Base-by-base conservation (phyloP, 2,888 invertebrate genomes). In the Acrocyrtus sp. region DNA sequence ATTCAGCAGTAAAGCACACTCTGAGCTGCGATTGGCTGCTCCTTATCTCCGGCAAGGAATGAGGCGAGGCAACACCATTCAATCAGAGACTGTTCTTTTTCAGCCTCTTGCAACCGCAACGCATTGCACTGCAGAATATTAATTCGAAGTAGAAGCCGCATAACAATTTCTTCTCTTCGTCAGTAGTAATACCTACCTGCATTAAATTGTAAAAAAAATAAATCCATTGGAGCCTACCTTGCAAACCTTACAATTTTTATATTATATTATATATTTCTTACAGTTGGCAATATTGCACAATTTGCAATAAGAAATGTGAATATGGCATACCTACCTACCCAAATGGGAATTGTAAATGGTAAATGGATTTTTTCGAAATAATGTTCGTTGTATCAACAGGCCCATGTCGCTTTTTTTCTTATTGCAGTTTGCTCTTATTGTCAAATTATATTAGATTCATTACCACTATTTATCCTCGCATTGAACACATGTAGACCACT, bases 1-100 rank as follows among this genome's bases (percentile, higher is more conserved):
- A n/a, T 34, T 34, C 34, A 45, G 17, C 45, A 45, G 45, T 45
- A 45, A 17, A 45, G 19, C 10, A 54, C 34, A n/a, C n/a, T n/a
- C n/a, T n/a, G 34, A 34, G 34, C 34, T 34, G 6, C 54, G 53
- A 72, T 72, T 72, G 72, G 72, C 54, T 60, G 63, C 27, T 66
- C 51, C 24, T 53, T 51, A 34, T 17, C 4, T 51, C 54, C 41
- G 19, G 17, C 51, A 34, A 34, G 51, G 61, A 53, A 39, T 47
- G 48, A 58, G 72, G 72, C 72, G 65, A 66, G 65, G 65, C 72
- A 27, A 60, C 48, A 29, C 27, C 48, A 66, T 56, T 72, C 72
- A 72, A 72, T 72, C 65, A 72, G 72, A 63, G 45, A 66, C 27
- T 47, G 34, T 34, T 34, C 6, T 12, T 5, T 34, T 12, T 34